A percentile compares a stretch with the other conserved stretches of the same genome.
phyloP scores from a whole-genome alignment of 2,113 vertebrate species.

The Copsychus sechellarum region DNA sequence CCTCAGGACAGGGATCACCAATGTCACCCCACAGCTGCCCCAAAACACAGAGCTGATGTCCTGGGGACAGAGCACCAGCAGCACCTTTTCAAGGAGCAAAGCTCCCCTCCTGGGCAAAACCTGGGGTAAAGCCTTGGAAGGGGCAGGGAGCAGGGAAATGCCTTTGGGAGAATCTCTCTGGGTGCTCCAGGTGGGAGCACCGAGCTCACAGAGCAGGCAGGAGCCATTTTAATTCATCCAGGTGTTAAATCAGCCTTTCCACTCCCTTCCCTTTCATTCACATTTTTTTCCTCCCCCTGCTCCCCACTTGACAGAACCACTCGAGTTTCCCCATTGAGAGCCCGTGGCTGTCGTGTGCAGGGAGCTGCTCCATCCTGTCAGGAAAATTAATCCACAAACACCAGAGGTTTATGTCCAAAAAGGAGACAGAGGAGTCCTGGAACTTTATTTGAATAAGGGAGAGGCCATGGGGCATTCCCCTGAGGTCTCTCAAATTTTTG shows the following conservation, averaged over 20 bases:
- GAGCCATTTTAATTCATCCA: not conserved
- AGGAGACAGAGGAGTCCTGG: too few relatives aligned
- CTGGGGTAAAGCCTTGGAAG: not conserved
- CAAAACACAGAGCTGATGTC: fast-evolving
- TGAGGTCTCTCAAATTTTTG: too few relatives aligned
- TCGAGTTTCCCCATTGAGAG: fast-evolving
- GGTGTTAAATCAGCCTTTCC: too few relatives aligned
- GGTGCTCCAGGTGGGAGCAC: not conserved
- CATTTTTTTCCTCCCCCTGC: too few relatives aligned
- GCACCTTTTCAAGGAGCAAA: not conserved
- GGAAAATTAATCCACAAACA: too few relatives aligned
- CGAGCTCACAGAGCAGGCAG: not conserved
- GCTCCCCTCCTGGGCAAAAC: not conserved
- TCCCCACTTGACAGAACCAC: not conserved
- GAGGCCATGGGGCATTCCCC: too few relatives aligned
- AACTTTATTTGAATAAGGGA: too few relatives aligned
- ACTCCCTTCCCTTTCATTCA: too few relatives aligned
- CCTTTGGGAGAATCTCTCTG: not conserved
- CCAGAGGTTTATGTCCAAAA: too few relatives aligned
- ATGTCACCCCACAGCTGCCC: not conserved
- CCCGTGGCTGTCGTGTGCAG: fast-evolving
- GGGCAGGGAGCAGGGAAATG: not conserved
- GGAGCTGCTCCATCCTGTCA: not conserved
- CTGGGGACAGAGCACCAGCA: not conserved
- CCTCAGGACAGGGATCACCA: not conserved